Evolutionary conservation across 2,888 invertebrate genomes (phyloP), one percentile per base, ranked within the genome.

Genomic region (Caenorhabditis sp.): DNA sequence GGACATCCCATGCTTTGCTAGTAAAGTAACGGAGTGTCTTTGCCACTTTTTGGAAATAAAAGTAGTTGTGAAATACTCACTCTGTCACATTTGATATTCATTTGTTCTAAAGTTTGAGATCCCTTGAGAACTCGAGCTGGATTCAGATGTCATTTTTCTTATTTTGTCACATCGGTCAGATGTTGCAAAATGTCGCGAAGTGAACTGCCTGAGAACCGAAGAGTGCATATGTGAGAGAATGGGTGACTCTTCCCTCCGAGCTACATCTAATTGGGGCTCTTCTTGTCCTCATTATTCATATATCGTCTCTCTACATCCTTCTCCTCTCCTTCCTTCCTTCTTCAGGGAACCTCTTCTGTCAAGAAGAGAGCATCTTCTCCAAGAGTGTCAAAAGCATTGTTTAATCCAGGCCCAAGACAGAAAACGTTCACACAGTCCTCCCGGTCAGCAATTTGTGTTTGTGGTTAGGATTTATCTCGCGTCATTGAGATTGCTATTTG

Each of bases 231-330:
- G 76, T 35, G 56, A 58, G 66, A 38, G 66, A 66, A 75, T 66
- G 28, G 64, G 38, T 31, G 47, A 47, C 47, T 47, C 47, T 56
- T 35, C 41, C 64, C 47, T 41, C 19, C 56, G n/a, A 61, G 44
- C 41, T 54, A 68, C 54, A 61, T 79, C 79, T 79, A 79, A 79
- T 79, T 79, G 79, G 79, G 64, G 35, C 79, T 79, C 79, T 64
- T 79, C 79, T 70, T 79, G 70, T 77, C 59, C 70, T 70, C 70
- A 69, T 79, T 79, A 63, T 77, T 69, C 76, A 76, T 66, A 61
- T 61, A 54, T 59, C 54, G 44, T 64, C 63, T 58, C 47, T 54
- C 12, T 28, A 10, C 38, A n/a, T 49, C 38, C 73, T 28, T 35
- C 58, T 8, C 49, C 12, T n/a, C n/a, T n/a, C n/a, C n/a, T n/a